Base-by-base conservation (phyloP, 2,113 vertebrate species). In the Amazona vittata region DNA sequence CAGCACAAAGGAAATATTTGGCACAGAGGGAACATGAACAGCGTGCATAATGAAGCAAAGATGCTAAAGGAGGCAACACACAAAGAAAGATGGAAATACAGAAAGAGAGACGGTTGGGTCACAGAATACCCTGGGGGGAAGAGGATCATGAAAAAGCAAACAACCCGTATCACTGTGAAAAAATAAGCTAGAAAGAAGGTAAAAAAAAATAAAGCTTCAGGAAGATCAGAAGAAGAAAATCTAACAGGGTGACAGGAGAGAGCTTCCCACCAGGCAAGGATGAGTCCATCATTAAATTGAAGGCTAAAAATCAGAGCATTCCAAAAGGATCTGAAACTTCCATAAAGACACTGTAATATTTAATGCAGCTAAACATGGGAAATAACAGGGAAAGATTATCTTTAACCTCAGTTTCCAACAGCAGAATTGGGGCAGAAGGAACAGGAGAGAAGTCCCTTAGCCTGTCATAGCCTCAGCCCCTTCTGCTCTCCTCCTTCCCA, bases 71-170 rank as follows among this genome's bases (percentile, higher is more conserved):
- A 91, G 28, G 9, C 43, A 77, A 46, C 77, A n/a, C 62, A 91
- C 29, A 77, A 84, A 80, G 28, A 67, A 92, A 94, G 86, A 89
- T 73, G 68, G 94, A 95, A 92, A 93, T 31, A 93, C 43, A 73
- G 80, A 68, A 70, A 71, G 57, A 88, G 77, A 67, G 77, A 77
- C 83, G 39, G 15, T 43, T 83, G 60, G 55, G 90, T 92, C 68
- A 89, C 31, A 67, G 55, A 83, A 80, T 12, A 83, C 68, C 68
- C 87, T 52, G 60, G 89, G 10, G 49, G 63, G 53, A 31, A 49
- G 17, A 64, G 8, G 9, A 92, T 37, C 43, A 31, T 46, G 39
- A 75, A 89, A 96, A 80, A 93, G 76, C 16, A 90, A 84, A 44
- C 59, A 63, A 73, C 46, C 5, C 12, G 5, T 37, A 15, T 74